Percentiles rank a stretch among this genome's conserved stretches.
These are phyloP conservation scores for Mormyrus iriodes DNA, from an alignment of 2,113 vertebrate species.

Conservation along the genomic window DNA sequence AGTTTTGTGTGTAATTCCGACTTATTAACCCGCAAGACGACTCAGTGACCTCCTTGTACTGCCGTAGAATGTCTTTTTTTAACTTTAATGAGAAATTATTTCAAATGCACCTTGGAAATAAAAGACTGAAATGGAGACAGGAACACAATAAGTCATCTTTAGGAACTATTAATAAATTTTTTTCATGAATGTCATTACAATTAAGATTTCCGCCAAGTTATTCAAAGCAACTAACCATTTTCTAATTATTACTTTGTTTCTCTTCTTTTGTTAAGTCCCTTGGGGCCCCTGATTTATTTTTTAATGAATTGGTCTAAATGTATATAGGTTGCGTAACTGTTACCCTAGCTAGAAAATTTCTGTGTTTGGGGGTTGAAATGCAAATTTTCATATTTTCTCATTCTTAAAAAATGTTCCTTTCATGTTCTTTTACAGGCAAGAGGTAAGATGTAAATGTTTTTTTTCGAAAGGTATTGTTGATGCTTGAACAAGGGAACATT, in stretches of 20 bases:
- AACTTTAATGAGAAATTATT: neutral
- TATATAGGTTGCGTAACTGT: neutral
- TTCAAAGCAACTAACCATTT: neutral
- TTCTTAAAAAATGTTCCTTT: neutral
- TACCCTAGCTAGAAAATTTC: neutral
- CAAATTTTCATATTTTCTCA: neutral
- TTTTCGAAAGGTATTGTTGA: neutral
- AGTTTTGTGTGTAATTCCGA: neutral
- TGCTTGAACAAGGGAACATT: neutral
- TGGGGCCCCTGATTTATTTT: neutral
- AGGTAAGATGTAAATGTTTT: constrained; percentile 42
- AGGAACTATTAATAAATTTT: neutral
- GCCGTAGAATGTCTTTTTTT: neutral
- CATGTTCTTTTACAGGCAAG: constrained; percentile 46
- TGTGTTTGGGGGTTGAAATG: neutral
- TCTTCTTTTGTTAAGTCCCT: neutral
- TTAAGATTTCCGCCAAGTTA: neutral
- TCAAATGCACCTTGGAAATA: neutral
- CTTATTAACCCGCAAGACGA: neutral
- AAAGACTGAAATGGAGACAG: neutral
- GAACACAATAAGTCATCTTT: neutral
- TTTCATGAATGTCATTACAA: neutral
- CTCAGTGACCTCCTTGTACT: neutral
- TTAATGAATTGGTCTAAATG: neutral
- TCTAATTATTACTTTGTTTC: neutral